These are phyloP conservation scores for Megamerina dolium DNA, from an alignment of 2,888 invertebrate genomes.

Conservation along the genomic window DNA sequence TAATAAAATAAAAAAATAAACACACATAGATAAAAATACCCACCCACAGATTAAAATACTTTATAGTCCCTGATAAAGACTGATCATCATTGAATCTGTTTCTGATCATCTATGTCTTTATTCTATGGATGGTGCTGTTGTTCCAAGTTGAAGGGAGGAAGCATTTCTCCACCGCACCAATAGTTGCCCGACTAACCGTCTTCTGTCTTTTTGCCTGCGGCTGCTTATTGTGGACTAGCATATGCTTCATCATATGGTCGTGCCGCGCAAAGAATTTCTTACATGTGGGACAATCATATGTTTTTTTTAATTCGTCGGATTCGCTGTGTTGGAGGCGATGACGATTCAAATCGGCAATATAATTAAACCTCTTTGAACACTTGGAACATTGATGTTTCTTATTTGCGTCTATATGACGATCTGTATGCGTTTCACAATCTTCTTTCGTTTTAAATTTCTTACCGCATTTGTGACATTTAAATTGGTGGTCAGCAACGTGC, in stretches of 20 bases:
- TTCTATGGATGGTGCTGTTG: no score
- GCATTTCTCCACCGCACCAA: no score
- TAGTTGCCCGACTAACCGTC: no score
- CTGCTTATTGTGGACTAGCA: background rate
- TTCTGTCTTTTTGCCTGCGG: no score
- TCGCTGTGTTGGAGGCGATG: slow-evolving; percentile 78
- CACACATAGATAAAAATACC: no score
- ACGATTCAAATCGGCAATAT: slow-evolving; percentile 81
- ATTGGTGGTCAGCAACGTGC: slow-evolving; percentile 80
- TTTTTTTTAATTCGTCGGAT: slow-evolving; percentile 78
- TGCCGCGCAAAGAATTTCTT: slow-evolving; percentile 52
- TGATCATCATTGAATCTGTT: no score
- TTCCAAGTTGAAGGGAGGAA: no score
- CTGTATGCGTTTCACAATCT: slow-evolving; percentile 66
- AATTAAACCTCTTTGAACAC: slow-evolving; percentile 85
- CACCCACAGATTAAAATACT: no score
- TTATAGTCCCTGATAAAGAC: no score
- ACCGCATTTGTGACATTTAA: slow-evolving; percentile 77
- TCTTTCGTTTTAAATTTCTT: slow-evolving; percentile 72
- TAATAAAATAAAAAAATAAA: no score
- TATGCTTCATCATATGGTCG: background rate
- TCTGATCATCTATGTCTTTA: no score
- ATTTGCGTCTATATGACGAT: slow-evolving; percentile 68
- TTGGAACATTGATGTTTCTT: slow-evolving; percentile 81
- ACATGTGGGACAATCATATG: slow-evolving; percentile 74